Conservation (phyloP, 2,888 invertebrate genomes). For the Eristalis arbustorum region DNA sequence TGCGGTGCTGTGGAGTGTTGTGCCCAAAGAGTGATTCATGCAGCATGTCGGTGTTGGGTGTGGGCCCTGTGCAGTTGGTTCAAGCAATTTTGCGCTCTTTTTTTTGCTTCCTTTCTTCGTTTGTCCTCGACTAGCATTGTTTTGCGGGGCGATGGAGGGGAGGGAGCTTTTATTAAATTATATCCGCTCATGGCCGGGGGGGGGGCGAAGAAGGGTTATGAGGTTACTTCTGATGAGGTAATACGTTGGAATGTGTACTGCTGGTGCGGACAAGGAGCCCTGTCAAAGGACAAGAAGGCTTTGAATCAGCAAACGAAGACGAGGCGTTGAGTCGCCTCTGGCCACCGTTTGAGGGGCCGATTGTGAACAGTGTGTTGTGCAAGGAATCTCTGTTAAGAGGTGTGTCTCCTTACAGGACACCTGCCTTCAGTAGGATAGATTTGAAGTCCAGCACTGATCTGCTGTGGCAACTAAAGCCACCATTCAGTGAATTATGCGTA, state of each 20-base stretch:
- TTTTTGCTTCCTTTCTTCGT: neutral
- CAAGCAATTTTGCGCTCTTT: neutral
- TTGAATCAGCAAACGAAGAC: neutral
- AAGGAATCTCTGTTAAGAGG: too few relatives aligned
- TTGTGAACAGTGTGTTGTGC: neutral
- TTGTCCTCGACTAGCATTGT: neutral
- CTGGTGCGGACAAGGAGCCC: neutral
- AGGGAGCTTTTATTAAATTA: constrained; percentile 48
- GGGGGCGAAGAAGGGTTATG: constrained; percentile 34
- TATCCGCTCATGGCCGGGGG: constrained; percentile 13
- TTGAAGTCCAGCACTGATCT: too few relatives aligned
- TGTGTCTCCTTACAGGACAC: too few relatives aligned
- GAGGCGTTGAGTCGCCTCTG: constrained; percentile 1
- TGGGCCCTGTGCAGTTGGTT: constrained; percentile 8
- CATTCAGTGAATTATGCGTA: too few relatives aligned
- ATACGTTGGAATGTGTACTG: neutral
- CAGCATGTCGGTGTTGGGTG: constrained; percentile 17
- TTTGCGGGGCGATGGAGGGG: neutral
- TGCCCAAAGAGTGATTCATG: constrained; percentile 31
- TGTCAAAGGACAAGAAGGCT: neutral
- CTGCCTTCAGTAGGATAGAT: too few relatives aligned
- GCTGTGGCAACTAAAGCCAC: too few relatives aligned
- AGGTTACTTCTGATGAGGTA: constrained; percentile 2
- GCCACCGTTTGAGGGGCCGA: neutral
- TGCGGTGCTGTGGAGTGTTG: constrained; percentile 15